phyloP scores from a whole-genome alignment of 2,888 invertebrate species.

The Ectemnius lituratus region DNA sequence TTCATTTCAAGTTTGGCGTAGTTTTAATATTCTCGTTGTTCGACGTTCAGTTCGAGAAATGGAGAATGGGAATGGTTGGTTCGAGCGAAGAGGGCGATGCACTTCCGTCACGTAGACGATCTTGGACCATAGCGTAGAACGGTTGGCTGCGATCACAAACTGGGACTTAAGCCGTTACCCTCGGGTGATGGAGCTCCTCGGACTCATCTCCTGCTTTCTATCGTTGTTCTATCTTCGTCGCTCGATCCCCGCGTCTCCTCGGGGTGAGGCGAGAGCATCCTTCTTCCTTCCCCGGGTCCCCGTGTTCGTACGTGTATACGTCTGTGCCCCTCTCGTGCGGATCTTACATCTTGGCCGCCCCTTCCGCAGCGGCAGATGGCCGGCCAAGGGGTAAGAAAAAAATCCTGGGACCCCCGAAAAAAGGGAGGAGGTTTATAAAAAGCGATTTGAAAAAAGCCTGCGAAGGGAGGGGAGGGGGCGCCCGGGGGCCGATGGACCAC shows the following conservation, averaged over 20 bases:
- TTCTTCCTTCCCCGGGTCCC: constrained; percentile 43
- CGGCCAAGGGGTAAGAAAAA: constrained; percentile 78
- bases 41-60: no score
- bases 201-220: constrained; percentile 54
- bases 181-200: constrained; percentile 52
- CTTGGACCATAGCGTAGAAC: constrained; percentile 17
- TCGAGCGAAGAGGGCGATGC: not conserved
- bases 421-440: constrained; percentile 72
- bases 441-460: constrained; percentile 69
- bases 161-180: constrained; percentile 73
- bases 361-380: constrained; percentile 80
- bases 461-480: constrained; percentile 48
- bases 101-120: constrained; percentile 5
- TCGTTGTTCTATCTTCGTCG: constrained; percentile 43
- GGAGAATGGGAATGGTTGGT: no score
- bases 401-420: constrained; percentile 69
- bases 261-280: constrained; percentile 36
- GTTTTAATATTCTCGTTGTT: no score
- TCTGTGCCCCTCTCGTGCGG: constrained; percentile 48
- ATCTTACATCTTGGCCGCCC: constrained; percentile 78
- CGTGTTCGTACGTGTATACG: constrained; percentile 24
- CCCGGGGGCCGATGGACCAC: constrained; percentile 66
- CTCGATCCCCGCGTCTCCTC: constrained; percentile 25
- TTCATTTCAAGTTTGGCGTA: no score
- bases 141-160: constrained; percentile 42